Evolutionary conservation across 2,113 vertebrate species (phyloP).

Genomic region (Lagopus muta): DNA sequence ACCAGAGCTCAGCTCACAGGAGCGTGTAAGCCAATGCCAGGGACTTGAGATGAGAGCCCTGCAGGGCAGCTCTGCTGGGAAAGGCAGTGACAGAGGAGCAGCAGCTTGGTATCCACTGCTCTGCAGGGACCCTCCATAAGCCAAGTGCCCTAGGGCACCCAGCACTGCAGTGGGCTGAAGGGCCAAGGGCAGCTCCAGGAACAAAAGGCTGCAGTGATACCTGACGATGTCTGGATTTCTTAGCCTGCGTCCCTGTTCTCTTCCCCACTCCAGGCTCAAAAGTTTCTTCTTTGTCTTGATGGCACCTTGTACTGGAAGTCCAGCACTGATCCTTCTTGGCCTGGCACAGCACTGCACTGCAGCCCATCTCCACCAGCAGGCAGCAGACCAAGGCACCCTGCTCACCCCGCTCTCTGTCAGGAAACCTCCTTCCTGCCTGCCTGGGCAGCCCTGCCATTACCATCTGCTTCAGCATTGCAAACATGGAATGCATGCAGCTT

Average conservation of each 20-base stretch:
- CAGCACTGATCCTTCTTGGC: accelerated
- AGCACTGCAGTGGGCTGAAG: no score
- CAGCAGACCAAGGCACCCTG: neutral
- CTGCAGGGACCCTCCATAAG: neutral
- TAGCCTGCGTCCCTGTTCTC: neutral
- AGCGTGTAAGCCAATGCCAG: accelerated
- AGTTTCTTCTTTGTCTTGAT: neutral
- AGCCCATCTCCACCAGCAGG: neutral
- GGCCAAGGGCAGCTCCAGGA: neutral
- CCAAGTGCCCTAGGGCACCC: neutral
- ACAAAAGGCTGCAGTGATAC: accelerated
- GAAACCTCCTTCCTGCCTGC: neutral
- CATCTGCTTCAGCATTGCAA: slow-evolving; percentile 7
- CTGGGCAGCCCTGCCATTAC: neutral
- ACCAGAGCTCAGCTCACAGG: neutral
- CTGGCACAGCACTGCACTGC: accelerated
- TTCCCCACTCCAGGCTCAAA: accelerated
- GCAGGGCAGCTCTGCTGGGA: neutral
- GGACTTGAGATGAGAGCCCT: accelerated
- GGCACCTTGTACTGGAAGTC: neutral
- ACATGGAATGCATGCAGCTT: neutral
- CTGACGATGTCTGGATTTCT: neutral
- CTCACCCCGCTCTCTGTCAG: neutral
- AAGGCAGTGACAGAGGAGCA: accelerated
- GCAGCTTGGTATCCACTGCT: accelerated